Conservation (phyloP, 1,140 invertebrate genomes). For the Drosophila parabipectinata region DNA sequence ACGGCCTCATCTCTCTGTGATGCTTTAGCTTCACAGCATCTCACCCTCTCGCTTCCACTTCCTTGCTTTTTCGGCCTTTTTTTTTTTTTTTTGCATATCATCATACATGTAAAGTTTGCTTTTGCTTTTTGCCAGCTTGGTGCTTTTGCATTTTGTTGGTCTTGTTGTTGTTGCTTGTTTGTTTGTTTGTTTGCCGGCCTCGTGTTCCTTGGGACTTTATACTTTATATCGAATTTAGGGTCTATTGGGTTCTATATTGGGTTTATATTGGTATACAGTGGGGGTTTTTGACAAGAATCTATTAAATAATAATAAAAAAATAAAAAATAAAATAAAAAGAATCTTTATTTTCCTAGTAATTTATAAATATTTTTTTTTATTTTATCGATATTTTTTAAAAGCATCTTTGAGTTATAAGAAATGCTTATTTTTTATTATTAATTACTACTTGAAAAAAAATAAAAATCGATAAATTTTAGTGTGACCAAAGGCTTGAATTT, state of each 20-base stretch:
- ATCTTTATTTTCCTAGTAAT: no score
- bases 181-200: constrained; percentile 44
- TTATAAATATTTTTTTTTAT: no score
- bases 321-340: no score
- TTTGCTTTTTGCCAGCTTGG: constrained; percentile 57
- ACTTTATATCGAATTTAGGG: not conserved
- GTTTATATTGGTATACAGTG: no score
- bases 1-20: constrained; percentile 16
- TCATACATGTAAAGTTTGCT: constrained; percentile 77
- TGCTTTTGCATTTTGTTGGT: constrained; percentile 46
- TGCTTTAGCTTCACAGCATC: constrained; percentile 26
- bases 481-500: no score
- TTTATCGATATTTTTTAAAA: no score
- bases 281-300: no score
- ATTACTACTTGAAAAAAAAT: no score
- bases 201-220: constrained; percentile 32
- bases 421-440: no score
- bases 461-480: no score
- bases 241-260: not conserved
- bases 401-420: no score
- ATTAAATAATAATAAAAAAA: no score
- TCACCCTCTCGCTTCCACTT: constrained; percentile 17
- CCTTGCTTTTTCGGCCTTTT: constrained; percentile 43
- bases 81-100: constrained; percentile 75
- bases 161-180: constrained; percentile 57